These are phyloP conservation scores for Caerostris extrusa DNA, from an alignment of 1,140 invertebrate species.

Conservation along the genomic window DNA sequence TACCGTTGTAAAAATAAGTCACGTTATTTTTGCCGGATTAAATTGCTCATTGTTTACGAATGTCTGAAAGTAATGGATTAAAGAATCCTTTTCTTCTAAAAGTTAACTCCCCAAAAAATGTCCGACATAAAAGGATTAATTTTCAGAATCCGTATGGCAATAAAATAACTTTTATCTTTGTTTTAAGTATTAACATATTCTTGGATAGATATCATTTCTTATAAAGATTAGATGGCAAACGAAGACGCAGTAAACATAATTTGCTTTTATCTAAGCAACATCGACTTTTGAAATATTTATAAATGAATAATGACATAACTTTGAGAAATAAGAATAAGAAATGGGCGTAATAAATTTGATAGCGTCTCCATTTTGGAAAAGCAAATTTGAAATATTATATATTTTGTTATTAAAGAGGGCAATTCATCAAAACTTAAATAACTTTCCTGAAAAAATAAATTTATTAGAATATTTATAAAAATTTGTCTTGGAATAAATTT, in stretches of 20 bases:
- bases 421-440: too few species aligned
- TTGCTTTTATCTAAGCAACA: not conserved
- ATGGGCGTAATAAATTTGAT: too few species aligned
- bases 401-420: too few species aligned
- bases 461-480: too few species aligned
- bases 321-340: too few species aligned
- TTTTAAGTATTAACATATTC: not conserved
- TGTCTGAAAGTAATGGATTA: constrained; percentile 16
- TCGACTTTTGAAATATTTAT: not conserved
- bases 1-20: not conserved
- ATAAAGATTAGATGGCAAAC: not conserved
- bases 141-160: not conserved
- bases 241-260: not conserved
- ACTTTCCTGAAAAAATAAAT: too few species aligned
- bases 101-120: not conserved
- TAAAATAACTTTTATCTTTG: not conserved
- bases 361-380: too few species aligned
- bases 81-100: not conserved
- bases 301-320: not conserved
- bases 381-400: too few species aligned
- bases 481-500: too few species aligned
- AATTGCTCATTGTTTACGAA: constrained; percentile 34
- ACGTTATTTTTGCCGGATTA: not conserved
- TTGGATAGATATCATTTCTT: not conserved
- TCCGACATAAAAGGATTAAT: not conserved